These are phyloP conservation scores for Habroteleia sp. DNA, from an alignment of 2,888 invertebrate genomes.

Conservation along the genomic window DNA sequence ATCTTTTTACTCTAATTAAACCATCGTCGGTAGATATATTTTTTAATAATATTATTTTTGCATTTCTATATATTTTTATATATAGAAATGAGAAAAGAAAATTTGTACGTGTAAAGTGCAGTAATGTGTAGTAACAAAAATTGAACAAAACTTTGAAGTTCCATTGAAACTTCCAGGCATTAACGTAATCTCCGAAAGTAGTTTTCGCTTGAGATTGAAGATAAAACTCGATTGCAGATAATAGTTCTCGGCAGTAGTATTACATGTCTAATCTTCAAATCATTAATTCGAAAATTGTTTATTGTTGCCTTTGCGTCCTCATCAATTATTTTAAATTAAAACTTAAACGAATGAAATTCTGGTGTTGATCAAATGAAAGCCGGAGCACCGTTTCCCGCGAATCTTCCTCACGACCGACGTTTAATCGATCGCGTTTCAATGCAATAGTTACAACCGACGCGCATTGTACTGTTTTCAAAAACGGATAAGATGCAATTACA, in stretches of 20 bases:
- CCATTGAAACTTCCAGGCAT: conserved; percentile 42
- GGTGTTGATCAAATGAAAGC: background rate
- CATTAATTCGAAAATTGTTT: conserved; percentile 32
- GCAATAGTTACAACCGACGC: conserved; percentile 12
- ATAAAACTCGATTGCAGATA: conserved; percentile 40
- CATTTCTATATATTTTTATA: no score
- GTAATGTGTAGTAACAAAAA: conserved; percentile 23
- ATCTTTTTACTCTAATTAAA: no score
- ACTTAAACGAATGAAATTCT: conserved; percentile 8
- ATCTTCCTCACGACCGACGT: background rate
- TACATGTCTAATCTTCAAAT: conserved; percentile 15
- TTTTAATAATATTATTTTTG: no score
- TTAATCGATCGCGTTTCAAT: conserved; percentile 18
- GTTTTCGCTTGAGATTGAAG: conserved; percentile 41
- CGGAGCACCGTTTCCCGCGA: background rate
- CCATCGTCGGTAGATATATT: no score
- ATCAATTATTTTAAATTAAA: conserved; percentile 9
- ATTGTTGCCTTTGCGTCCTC: conserved; percentile 8
- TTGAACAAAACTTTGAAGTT: conserved; percentile 12
- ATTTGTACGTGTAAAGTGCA: no score
- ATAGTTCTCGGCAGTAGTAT: background rate
- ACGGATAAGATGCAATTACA: conserved; percentile 26
- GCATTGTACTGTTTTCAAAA: conserved; percentile 12
- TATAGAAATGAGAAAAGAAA: no score
- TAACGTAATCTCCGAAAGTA: conserved; percentile 46